These are phyloP conservation scores for Peromyscus californicus DNA, from an alignment of 2,113 vertebrate species.

Conservation along the genomic window DNA sequence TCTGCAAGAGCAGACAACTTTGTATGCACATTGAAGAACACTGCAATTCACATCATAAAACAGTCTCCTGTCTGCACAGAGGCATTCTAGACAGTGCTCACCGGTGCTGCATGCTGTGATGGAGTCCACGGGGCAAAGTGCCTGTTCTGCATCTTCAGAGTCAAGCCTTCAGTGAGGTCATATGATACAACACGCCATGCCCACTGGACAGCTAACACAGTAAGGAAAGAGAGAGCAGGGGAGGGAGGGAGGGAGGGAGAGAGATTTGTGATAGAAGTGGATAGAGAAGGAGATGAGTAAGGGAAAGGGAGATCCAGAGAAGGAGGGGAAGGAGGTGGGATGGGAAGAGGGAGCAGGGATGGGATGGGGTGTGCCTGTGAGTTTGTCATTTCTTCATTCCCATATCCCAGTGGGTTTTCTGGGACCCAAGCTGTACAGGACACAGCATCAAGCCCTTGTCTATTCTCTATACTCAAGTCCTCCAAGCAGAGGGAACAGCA, in stretches of 20 bases:
- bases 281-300: neutral
- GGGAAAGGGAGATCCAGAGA: neutral
- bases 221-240: no score
- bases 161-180: neutral
- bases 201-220: neutral
- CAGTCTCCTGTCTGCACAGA: neutral
- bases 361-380: neutral
- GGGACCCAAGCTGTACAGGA: neutral
- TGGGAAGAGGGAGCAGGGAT: neutral
- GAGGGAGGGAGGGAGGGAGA: neutral
- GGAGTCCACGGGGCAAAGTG: neutral
- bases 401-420: neutral
- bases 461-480: neutral
- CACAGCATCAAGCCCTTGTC: neutral
- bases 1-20: neutral
- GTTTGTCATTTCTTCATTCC: neutral
- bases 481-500: neutral
- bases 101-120: neutral
- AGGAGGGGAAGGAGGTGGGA: neutral
- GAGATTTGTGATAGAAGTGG: neutral
- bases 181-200: neutral
- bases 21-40: no score
- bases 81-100: neutral
- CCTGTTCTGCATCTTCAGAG: neutral
- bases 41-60: neutral